Evolutionary conservation across 2,888 invertebrate species (phyloP).

Genomic region (Lomographa bimaculata): DNA sequence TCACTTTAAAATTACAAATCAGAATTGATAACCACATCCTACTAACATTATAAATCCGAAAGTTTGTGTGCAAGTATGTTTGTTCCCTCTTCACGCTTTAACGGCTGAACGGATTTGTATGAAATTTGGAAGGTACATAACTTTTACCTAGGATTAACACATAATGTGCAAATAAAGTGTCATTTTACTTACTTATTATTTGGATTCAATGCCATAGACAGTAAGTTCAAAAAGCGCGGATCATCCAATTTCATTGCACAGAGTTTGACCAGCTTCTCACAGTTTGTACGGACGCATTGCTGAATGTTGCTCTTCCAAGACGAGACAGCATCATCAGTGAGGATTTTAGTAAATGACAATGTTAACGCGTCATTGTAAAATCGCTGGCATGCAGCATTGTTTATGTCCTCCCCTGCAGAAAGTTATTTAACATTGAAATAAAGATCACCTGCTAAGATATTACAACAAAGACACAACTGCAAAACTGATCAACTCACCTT

Average conservation of each 20-base stretch:
- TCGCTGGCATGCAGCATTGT: conserved; percentile 95
- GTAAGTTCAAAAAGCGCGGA: conserved; percentile 94
- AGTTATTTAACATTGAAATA: conserved; percentile 10
- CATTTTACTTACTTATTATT: conserved; percentile 95
- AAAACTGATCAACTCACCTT: conserved; percentile 61
- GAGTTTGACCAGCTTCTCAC: conserved; percentile 95
- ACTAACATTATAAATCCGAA: too few species aligned
- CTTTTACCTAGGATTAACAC: too few species aligned
- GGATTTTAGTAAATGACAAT: conserved; percentile 97
- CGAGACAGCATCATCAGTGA: conserved; percentile 98
- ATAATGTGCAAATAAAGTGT: too few species aligned
- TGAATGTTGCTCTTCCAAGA: conserved; percentile 99
- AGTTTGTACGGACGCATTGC: conserved; percentile 96
- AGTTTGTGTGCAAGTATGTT: too few species aligned
- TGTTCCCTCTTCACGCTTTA: too few species aligned
- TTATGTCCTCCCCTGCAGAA: conserved; percentile 90
- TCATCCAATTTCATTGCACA: conserved; percentile 97
- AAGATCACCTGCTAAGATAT: conserved; percentile 12
- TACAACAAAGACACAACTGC: conserved; percentile 6
- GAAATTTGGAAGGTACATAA: too few species aligned
- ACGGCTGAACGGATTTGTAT: too few species aligned
- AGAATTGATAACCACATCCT: too few species aligned
- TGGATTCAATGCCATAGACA: conserved; percentile 97
- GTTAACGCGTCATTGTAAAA: conserved; percentile 98
- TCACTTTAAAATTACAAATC: too few species aligned